Conservation (phyloP, 2,797 vertebrate genomes). For the Siniperca undulata region DNA sequence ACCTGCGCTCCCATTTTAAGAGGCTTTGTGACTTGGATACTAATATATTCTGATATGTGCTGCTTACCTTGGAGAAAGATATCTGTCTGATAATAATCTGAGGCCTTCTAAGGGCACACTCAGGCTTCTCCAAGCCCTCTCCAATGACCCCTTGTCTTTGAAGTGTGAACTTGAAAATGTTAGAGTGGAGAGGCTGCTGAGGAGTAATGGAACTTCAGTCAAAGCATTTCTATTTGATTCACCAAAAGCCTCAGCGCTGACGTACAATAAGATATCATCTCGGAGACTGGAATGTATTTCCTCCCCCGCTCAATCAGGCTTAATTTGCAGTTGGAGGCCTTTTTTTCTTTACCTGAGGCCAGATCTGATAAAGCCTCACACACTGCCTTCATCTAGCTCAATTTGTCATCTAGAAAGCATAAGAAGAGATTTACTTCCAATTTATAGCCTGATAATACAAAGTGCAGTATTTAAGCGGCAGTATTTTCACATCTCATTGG, state of each 20-base stretch:
- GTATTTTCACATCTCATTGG: slow-evolving; percentile 56
- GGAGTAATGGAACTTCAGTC: slow-evolving; percentile 69
- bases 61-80: slow-evolving; percentile 64
- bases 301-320: slow-evolving; percentile 70
- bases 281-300: slow-evolving; percentile 77
- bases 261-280: slow-evolving; percentile 76
- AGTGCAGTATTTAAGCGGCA: slow-evolving; percentile 44
- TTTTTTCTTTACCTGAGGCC: slow-evolving; percentile 68
- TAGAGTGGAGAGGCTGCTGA: slow-evolving; percentile 54
- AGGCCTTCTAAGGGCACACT: slow-evolving; percentile 71
- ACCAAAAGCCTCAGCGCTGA: slow-evolving; percentile 60
- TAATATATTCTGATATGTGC: slow-evolving; percentile 62
- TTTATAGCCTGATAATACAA: slow-evolving; percentile 38
- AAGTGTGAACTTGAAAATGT: slow-evolving; percentile 69
- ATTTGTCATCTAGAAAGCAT: slow-evolving; percentile 67
- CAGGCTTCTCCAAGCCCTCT: slow-evolving; percentile 55
- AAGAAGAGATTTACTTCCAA: slow-evolving; percentile 53
- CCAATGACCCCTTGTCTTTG: slow-evolving; percentile 70
- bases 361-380: slow-evolving; percentile 79
- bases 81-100: slow-evolving; percentile 66
- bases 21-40: slow-evolving; percentile 47
- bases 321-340: slow-evolving; percentile 67
- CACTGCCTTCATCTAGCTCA: slow-evolving; percentile 59
- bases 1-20: slow-evolving; percentile 11
- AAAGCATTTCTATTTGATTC: slow-evolving; percentile 73